Percentiles rank a stretch among this genome's conserved stretches.
These are phyloP conservation scores for Xylota segnis DNA, from an alignment of 2,888 invertebrate species.

Conservation along the genomic window DNA sequence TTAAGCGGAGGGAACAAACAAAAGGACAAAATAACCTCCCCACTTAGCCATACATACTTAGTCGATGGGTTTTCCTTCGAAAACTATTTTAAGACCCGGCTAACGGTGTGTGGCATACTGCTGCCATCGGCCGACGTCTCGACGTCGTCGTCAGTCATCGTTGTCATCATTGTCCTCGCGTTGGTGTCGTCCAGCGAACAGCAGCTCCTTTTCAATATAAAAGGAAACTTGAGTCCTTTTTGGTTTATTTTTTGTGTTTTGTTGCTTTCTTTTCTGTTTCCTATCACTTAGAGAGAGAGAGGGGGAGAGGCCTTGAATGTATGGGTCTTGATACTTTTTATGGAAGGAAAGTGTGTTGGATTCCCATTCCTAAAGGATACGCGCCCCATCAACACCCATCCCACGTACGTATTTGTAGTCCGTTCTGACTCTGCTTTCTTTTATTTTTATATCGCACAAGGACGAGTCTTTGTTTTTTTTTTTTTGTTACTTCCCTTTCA, in stretches of 20 bases:
- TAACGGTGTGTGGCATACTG: conserved; percentile 7
- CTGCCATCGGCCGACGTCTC: conserved; percentile 17
- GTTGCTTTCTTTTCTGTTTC: not conserved
- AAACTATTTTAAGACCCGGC: conserved; percentile 23
- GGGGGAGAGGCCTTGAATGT: not conserved
- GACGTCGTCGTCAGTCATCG: conserved; percentile 26
- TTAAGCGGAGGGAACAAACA: conserved; percentile 51
- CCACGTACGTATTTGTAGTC: conserved; percentile 4
- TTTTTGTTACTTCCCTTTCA: not conserved
- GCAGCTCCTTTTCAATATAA: not conserved
- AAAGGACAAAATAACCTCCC: conserved; percentile 34
- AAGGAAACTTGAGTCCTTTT: conserved; percentile 33
- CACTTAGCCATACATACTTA: conserved; percentile 22
- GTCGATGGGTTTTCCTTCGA: conserved; percentile 5
- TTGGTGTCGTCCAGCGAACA: conserved; percentile 19
- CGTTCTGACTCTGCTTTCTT: not conserved
- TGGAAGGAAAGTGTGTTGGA: not conserved
- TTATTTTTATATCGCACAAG: conserved; percentile 12
- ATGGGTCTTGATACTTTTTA: conserved; percentile 9
- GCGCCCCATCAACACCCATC: conserved; percentile 4
- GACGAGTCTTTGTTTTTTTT: not conserved
- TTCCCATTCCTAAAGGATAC: not conserved
- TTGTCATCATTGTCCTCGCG: conserved; percentile 14
- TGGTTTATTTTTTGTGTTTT: not conserved
- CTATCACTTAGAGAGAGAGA: not conserved